Percentiles rank a stretch among this genome's conserved stretches.
Conservation (phyloP, 1,140 invertebrate genomes). For the Zaprionus camerounensis region DNA sequence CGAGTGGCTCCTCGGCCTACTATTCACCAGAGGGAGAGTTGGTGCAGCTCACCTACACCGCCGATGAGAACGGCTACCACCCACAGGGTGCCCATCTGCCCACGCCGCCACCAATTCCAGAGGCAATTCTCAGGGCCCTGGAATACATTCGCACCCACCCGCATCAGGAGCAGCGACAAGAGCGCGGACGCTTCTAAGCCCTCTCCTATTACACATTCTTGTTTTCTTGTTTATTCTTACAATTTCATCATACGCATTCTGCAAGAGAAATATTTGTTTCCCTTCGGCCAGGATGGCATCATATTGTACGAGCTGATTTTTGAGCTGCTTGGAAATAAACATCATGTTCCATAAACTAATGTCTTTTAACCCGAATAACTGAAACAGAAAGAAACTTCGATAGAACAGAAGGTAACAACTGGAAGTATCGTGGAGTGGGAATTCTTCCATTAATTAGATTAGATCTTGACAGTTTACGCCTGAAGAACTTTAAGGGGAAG, state of each 20-base stretch:
- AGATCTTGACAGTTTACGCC: not conserved
- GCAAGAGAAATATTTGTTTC: not conserved
- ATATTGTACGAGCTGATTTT: constrained; percentile 35
- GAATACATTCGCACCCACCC: constrained; percentile 87
- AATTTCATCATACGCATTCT: constrained; percentile 20
- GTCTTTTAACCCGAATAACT: not conserved
- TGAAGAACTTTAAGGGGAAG: not conserved
- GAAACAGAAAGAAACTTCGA: not conserved
- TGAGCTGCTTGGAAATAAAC: constrained; percentile 35
- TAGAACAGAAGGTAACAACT: not conserved
- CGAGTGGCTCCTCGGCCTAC: constrained; percentile 72
- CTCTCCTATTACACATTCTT: not conserved
- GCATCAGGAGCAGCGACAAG: constrained; percentile 68
- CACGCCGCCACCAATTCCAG: constrained; percentile 92
- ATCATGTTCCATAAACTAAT: constrained; percentile 3
- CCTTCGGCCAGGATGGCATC: not conserved
- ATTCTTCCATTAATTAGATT: not conserved
- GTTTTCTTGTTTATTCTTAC: constrained; percentile 7
- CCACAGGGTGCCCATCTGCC: constrained; percentile 90
- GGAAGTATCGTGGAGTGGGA: not conserved
- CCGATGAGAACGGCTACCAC: constrained; percentile 91
- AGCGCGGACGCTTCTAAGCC: constrained; percentile 52
- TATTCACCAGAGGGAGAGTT: constrained; percentile 84
- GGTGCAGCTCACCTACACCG: constrained; percentile 87
- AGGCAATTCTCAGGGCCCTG: constrained; percentile 86